A percentile compares a stretch with the other conserved stretches of the same genome.
Conservation (phyloP, 2,113 vertebrate genomes). For the Eudyptes chrysolophus region DNA sequence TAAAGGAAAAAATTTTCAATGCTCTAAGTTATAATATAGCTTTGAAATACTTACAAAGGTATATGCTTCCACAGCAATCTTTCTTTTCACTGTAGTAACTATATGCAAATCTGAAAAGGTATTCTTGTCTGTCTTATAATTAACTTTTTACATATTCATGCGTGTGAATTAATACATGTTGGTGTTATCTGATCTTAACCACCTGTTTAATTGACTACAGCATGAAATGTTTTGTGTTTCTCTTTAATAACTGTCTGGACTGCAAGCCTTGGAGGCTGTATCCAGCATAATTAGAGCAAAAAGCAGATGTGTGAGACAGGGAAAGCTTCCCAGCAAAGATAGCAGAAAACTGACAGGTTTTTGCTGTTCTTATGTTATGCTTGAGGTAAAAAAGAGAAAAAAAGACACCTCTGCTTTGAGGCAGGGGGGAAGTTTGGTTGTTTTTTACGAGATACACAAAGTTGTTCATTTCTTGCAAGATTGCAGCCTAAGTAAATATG, state of each 20-base stretch:
- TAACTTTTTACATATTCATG: slow-evolving; percentile 1
- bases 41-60: background rate
- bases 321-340: background rate
- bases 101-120: background rate
- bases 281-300: background rate
- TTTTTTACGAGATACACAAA: background rate
- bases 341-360: background rate
- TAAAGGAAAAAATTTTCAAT: background rate
- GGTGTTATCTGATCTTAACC: slow-evolving; percentile 1
- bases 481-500: background rate
- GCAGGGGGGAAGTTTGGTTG: background rate
- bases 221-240: slow-evolving; percentile 1
- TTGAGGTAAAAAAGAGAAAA: background rate
- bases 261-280: background rate
- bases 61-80: background rate
- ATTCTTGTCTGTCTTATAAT: background rate
- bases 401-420: background rate
- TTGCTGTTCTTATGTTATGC: background rate
- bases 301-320: background rate
- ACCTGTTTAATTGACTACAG: background rate
- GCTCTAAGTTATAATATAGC: background rate
- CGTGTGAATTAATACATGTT: background rate
- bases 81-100: background rate
- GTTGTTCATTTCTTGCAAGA: background rate
- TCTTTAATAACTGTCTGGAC: background rate